Evolutionary conservation across 2,113 vertebrate species (phyloP).

Genomic region (Pao palembangensis): DNA sequence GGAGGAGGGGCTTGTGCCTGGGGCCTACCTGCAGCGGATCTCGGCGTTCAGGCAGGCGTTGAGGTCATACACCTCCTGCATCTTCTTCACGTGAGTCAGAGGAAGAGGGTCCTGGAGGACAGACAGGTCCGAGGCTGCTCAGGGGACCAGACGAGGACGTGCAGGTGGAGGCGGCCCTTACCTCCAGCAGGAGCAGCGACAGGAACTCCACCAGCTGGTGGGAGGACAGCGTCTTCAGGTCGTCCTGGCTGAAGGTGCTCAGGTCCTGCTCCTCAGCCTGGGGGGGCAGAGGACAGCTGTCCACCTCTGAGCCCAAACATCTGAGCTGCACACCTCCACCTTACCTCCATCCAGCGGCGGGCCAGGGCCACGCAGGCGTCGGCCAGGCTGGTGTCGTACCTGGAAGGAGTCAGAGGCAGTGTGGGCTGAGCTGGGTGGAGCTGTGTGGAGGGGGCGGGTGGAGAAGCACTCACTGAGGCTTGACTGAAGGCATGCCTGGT

Average conservation of each 20-base stretch:
- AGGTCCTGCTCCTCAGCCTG: constrained; percentile 86
- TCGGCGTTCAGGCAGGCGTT: constrained; percentile 85
- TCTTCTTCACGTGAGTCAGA: constrained; percentile 83
- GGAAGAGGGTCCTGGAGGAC: constrained; percentile 80
- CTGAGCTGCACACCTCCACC: background rate
- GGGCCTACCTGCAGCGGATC: constrained; percentile 87
- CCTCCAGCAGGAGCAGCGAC: constrained; percentile 84
- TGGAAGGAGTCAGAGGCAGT: constrained; percentile 48
- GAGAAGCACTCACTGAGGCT: constrained; percentile 78
- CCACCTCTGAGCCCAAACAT: background rate
- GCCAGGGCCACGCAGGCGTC: constrained; percentile 84
- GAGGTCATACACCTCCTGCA: constrained; percentile 91
- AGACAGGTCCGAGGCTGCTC: constrained; percentile 6
- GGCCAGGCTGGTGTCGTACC: constrained; percentile 89
- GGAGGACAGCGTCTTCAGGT: constrained; percentile 85
- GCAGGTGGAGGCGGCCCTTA: constrained; percentile 48
- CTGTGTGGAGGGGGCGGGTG: background rate
- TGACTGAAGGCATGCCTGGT: constrained; percentile 90
- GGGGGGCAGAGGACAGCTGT: background rate
- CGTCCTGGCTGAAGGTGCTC: constrained; percentile 74
- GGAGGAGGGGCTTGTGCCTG: background rate
- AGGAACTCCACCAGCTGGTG: constrained; percentile 91
- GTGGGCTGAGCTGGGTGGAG: background rate
- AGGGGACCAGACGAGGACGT: background rate
- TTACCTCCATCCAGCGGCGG: constrained; percentile 85